Conservation (phyloP, 2,797 vertebrate species). For the Acropternis orthonyx region DNA sequence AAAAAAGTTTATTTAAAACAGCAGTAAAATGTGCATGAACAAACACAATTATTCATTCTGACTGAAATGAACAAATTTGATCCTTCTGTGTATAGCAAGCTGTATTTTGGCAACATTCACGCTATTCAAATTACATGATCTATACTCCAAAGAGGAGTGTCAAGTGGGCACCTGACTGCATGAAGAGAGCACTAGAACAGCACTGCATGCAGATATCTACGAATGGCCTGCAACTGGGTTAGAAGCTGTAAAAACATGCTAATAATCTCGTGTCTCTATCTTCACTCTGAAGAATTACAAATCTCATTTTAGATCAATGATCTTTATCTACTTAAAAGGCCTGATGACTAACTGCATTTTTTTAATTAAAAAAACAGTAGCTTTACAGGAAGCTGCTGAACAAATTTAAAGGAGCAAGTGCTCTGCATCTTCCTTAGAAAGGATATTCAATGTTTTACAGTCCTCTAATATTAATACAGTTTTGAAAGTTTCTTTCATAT, state of each 20-base stretch:
- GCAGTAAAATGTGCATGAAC: neutral
- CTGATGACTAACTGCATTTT: constrained; percentile 6
- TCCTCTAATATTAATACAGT: neutral
- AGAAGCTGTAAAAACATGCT: neutral
- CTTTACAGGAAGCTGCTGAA: constrained; percentile 39
- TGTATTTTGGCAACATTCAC: neutral
- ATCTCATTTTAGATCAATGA: neutral
- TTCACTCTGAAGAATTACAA: neutral
- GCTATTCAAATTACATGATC: neutral
- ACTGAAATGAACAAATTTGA: neutral
- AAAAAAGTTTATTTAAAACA: neutral
- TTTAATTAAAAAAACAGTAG: neutral
- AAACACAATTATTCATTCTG: neutral
- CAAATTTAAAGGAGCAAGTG: neutral
- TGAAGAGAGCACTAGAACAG: neutral
- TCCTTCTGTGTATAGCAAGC: neutral
- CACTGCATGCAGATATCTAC: neutral
- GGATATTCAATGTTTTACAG: neutral
- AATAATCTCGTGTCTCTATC: neutral
- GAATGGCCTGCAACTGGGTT: neutral
- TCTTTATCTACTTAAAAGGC: constrained; percentile 34
- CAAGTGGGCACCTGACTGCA: neutral
- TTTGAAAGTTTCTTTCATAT: neutral
- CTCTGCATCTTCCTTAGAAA: neutral
- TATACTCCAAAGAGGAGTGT: too few species aligned